These are phyloP conservation scores for Candoia aspera DNA, from an alignment of 2,113 vertebrate species.

Conservation along the genomic window DNA sequence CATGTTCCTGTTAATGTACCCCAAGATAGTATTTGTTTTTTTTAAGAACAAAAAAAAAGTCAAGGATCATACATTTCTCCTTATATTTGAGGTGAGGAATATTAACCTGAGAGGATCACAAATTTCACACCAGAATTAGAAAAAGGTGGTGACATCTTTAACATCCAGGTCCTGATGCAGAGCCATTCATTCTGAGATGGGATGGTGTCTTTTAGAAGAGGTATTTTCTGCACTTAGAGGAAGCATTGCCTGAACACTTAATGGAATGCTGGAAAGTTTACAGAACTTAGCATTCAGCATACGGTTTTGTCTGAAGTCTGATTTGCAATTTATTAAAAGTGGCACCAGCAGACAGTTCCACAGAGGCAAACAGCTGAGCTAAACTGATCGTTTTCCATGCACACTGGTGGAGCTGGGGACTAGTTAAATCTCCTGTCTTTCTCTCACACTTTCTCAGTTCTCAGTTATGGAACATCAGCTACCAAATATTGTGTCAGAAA, in stretches of 20 bases:
- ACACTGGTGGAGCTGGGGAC: not conserved
- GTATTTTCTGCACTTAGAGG: not conserved
- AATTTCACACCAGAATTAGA: not conserved
- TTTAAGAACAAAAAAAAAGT: not conserved
- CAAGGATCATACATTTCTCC: not conserved
- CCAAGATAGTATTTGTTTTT: not conserved
- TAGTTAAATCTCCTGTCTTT: not conserved
- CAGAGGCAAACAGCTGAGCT: not conserved
- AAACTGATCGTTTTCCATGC: not conserved
- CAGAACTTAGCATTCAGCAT: not conserved
- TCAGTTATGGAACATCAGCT: not conserved
- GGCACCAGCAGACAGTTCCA: not conserved
- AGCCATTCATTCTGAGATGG: not conserved
- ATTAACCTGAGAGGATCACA: not conserved
- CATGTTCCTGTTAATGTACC: not conserved
- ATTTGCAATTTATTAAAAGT: conserved; percentile 11
- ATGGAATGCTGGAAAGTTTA: not conserved
- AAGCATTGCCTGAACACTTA: not conserved
- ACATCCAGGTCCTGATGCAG: not conserved
- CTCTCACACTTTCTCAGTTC: not conserved
- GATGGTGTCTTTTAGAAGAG: not conserved
- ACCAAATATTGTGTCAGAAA: not conserved
- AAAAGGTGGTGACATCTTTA: not conserved
- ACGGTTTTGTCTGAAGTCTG: not conserved
- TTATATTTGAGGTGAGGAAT: not conserved